These are phyloP conservation scores for Chromoteleia sp. DNA, from an alignment of 2,888 invertebrate species.

Conservation along the genomic window DNA sequence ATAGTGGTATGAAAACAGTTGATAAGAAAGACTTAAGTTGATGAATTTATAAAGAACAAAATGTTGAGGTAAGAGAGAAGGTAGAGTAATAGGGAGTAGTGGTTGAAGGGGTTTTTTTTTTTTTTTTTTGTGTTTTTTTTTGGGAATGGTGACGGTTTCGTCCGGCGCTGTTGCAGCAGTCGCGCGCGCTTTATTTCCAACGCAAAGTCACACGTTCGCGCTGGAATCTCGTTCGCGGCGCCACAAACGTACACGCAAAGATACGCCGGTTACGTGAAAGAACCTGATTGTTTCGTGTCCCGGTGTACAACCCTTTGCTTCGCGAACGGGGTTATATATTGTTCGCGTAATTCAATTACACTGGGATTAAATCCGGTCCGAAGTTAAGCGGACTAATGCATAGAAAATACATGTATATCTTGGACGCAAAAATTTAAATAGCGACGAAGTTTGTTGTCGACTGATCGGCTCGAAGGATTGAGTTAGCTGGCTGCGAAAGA, in stretches of 20 bases:
- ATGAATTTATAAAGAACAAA: no score
- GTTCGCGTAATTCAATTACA: constrained; percentile 30
- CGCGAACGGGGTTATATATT: constrained; percentile 14
- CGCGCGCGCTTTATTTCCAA: constrained; percentile 76
- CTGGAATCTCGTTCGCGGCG: constrained; percentile 35
- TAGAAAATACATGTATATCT: constrained; percentile 29
- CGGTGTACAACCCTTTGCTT: constrained; percentile 5
- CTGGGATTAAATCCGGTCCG: constrained; percentile 17
- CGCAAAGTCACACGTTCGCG: constrained; percentile 77
- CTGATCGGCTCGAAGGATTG: background rate
- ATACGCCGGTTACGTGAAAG: constrained; percentile 27
- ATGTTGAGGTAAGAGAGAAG: no score
- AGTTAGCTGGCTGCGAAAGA: no score
- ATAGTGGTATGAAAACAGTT: no score
- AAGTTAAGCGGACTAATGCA: constrained; percentile 37
- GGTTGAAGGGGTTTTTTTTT: background rate
- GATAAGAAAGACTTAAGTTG: no score
- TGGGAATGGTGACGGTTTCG: no score
- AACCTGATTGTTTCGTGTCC: constrained; percentile 26
- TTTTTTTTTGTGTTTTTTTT: constrained; percentile 2
- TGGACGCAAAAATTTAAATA: background rate
- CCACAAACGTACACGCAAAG: constrained; percentile 30
- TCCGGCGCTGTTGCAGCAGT: constrained; percentile 32
- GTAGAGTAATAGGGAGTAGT: no score
- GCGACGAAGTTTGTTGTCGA: background rate